Base-by-base conservation (phyloP, 2,888 invertebrate genomes). In the Nemurella pictetii region DNA sequence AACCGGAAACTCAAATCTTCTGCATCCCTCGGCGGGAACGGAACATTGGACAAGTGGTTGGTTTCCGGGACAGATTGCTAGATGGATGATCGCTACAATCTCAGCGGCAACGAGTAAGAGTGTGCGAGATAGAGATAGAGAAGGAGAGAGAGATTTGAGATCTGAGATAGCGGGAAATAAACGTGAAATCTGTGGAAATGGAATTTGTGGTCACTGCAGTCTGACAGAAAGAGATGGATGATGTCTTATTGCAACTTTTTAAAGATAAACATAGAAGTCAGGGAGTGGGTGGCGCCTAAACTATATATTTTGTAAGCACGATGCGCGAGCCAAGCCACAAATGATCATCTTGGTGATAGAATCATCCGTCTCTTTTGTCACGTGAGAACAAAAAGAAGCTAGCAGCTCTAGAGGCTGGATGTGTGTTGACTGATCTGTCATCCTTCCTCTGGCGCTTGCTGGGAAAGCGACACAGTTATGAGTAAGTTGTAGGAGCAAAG, bases 281-380 rank as follows among this genome's bases (percentile, higher is more conserved):
- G 55, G 1, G 5, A 55, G 55, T 20, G 55, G 55, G 55, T 20
- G 55, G 55, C 55, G 55, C 55, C 55, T 55, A 12, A 1, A 2
- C 55, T 7, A 20, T 55, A 20, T 75, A 26, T 75, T 28, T 75
- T 25, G 2, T 15, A 75, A 25, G 20, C 26, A 25, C 26, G 75
- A 36, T 27, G 73, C 0, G 75, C 4, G 75, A 27, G 75, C 27
- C 26, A 75, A 75, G 9, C 75, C 27, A 75, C 27, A 75, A 26
- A 30, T 78, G 30, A 78, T 78, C 78, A 9, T 30, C 15, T 20
- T 78, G 30, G n/a, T 30, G 78, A 78, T n/a, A 78, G 78, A 78
- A n/a, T 30, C 28, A 29, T 78, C 78, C 78, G 78, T 78, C 78
- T 78, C 78, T 78, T 1, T 78, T 78, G 78, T 78, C 78, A 78